Evolutionary conservation across 2,113 vertebrate species (phyloP), one percentile per base, ranked within the genome.

Genomic region (Lepus americanus): DNA sequence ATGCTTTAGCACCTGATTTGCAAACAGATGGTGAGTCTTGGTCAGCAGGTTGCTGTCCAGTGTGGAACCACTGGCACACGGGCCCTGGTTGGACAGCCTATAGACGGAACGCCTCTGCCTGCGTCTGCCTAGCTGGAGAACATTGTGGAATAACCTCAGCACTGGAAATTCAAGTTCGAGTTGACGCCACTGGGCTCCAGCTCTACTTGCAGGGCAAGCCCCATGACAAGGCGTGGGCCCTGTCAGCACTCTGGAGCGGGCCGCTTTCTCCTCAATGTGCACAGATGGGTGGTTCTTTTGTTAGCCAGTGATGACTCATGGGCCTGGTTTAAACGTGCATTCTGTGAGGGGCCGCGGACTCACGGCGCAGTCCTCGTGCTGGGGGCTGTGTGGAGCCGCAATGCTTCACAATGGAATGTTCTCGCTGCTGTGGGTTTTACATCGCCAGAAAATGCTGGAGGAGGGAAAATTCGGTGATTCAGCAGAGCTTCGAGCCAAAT

Each of bases 251-350:
- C 85, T 89, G 36, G 39, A 49, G 49, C 0, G 1, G 90, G 83
- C 63, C 33, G 72, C 90, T 67, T 94, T 95, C 49, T 74, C 81
- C 94, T 87, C 36, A 36, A 63, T 76, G 86, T 94, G 96, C 94
- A 93, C 94, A 97, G 95, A 94, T 92, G 90, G 78, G 95, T 73
- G 44, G 87, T 92, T 97, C 95, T 95, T 95, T 97, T 97, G 96
- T 97, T 72, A 79, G 63, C 33, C 25, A 11, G n/a, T 79, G 74
- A 61, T 55, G 89, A 85, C 96, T 95, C 92, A 95, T 64, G 17
- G 83, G 67, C 89, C 94, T 82, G 66, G 74, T 78, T 94, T 76
- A 83, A 78, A 64, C 78, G 59, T 69, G 44, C 27, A 14, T 66
- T 96, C 95, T 92, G 94, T 90, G 89, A 76, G 23, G 59, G 77